Conservation (phyloP, 2,113 vertebrate genomes). For the Oncorhynchus gorbuscha region DNA sequence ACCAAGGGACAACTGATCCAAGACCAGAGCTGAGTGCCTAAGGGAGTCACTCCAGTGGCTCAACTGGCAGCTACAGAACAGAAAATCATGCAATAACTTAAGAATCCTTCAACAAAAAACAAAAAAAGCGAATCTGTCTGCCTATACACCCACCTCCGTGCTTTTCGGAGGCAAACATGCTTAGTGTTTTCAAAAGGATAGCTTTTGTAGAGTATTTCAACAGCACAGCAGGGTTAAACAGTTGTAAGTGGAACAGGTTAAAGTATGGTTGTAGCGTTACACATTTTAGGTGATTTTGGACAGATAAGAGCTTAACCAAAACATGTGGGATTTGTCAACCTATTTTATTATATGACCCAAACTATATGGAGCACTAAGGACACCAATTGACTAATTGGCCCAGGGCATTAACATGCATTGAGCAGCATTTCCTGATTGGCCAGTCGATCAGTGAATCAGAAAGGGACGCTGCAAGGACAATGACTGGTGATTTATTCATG, state of each 20-base stretch:
- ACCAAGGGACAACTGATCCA: background rate
- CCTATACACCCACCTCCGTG: no score
- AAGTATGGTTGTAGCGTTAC: no score
- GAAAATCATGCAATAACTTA: no score
- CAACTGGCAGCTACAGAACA: no score
- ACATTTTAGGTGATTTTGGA: no score
- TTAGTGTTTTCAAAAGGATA: no score
- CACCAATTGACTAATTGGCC: background rate
- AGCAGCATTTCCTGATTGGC: slow-evolving; percentile 25
- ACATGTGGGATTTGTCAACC: background rate
- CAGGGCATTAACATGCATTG: slow-evolving; percentile 28
- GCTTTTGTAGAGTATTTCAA: no score
- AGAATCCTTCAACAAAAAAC: no score
- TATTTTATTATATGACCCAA: background rate
- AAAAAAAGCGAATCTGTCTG: no score
- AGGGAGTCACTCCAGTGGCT: background rate
- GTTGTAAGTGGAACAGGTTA: background rate
- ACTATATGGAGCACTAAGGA: background rate
- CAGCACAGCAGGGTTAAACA: no score
- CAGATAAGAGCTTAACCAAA: no score
- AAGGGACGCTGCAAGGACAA: slow-evolving; percentile 46
- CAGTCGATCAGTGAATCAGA: slow-evolving; percentile 30
- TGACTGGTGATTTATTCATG: slow-evolving; percentile 43
- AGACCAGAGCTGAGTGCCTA: background rate
- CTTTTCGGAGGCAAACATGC: no score